phyloP scores from a whole-genome alignment of 2,113 vertebrate species.

The Synchiropus splendidus region DNA sequence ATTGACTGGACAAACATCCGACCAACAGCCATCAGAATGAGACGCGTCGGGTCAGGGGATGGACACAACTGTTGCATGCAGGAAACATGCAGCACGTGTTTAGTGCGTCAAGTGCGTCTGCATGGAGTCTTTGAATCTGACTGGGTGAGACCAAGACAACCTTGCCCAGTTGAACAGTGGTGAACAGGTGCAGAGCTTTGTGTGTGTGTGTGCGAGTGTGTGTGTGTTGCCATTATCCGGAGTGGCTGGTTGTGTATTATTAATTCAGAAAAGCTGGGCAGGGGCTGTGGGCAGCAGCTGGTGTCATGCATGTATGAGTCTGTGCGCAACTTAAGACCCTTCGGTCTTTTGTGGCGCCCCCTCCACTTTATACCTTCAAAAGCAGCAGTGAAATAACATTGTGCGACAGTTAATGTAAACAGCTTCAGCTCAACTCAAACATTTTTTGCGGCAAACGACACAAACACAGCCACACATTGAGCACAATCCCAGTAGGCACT shows the following conservation, averaged over 20 bases:
- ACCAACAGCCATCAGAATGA: constrained; percentile 19
- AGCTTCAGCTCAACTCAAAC: constrained; percentile 34
- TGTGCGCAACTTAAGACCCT: constrained; percentile 41
- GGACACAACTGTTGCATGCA: constrained; percentile 51
- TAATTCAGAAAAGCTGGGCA: constrained; percentile 66
- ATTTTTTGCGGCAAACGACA: constrained; percentile 10
- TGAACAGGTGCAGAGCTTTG: constrained; percentile 64
- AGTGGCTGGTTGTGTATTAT: constrained; percentile 64
- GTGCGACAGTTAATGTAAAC: constrained; percentile 21
- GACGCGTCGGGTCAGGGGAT: constrained; percentile 32
- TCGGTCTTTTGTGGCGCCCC: constrained; percentile 51
- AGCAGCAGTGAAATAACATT: constrained; percentile 27
- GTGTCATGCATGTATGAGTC: constrained; percentile 31
- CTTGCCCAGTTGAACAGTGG: constrained; percentile 53
- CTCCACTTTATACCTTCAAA: constrained; percentile 5
- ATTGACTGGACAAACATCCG: neutral
- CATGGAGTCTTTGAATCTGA: constrained; percentile 8
- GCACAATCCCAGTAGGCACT: constrained; percentile 28
- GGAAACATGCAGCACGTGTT: too few relatives aligned
- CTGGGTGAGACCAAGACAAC: constrained; percentile 16
- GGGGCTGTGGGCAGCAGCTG: constrained; percentile 63
- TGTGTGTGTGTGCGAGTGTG: constrained; percentile 25
- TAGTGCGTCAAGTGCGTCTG: constrained; percentile 12
- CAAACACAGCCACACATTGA: constrained; percentile 14
- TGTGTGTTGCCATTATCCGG: constrained; percentile 55